phyloP scores from a whole-genome alignment of 2,113 vertebrate species.

The Cercopithecus mona region DNA sequence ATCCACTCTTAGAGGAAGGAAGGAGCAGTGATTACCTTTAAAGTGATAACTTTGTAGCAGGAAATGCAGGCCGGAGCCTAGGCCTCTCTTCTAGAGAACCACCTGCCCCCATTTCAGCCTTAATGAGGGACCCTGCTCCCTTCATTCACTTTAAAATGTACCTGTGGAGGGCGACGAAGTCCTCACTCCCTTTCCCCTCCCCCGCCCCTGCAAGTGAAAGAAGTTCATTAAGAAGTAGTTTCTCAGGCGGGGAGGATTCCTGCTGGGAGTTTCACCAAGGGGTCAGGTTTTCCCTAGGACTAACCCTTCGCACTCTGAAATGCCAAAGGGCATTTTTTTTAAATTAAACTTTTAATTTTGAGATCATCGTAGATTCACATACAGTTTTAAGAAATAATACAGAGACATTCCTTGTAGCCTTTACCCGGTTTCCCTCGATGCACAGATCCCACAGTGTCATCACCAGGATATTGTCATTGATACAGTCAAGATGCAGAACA shows the following conservation, averaged over 20 bases:
- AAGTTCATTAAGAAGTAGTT: constrained; percentile 52
- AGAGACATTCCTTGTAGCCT: not conserved
- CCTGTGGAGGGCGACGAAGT: not conserved
- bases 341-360: constrained; percentile 7
- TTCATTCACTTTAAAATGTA: constrained; percentile 78
- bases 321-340: not conserved
- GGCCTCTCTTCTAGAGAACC: not conserved
- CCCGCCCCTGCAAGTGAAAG: constrained; percentile 66
- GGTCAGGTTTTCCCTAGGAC: not conserved
- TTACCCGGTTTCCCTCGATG: not conserved
- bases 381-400: not conserved
- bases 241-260: not conserved
- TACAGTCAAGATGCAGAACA: not conserved
- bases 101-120: constrained; percentile 32
- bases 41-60: constrained; percentile 34
- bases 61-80: constrained; percentile 62
- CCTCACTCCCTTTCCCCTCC: not conserved
- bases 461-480: not conserved
- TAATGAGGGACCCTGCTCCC: constrained; percentile 56
- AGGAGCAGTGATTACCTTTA: not conserved
- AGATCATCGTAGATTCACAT: not conserved
- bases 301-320: not conserved
- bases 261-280: constrained; percentile 48
- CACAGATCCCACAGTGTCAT: not conserved
- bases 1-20: not conserved